Base-by-base conservation (phyloP, 2,113 vertebrate species). In the Nibea albiflora region DNA sequence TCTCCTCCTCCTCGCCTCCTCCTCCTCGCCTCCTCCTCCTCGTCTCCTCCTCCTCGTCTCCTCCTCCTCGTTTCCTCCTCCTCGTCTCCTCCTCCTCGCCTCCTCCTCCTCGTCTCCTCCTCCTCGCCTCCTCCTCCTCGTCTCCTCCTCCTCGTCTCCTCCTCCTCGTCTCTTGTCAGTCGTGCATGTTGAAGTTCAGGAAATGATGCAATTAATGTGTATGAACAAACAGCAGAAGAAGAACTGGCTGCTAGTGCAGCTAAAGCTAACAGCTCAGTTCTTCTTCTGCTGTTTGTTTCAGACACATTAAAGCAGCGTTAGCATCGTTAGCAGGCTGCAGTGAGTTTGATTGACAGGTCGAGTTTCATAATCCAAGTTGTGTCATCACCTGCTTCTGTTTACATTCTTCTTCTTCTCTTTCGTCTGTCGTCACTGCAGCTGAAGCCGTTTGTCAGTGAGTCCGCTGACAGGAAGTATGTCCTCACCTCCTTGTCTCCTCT, bases 341-440 rank as follows among this genome's bases (percentile, higher is more conserved):
- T 11, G 4, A 2, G 52, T 63, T 11, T 78, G 76, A 78, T n/a
- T 54, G 76, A 44, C 57, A n/a, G 56, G 3, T 44, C 16, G 31
- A 35, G 31, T 35, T 35, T 35, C 31, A 7, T 35, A 35, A 35
- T 35, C 31, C 5, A 3, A 3, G 28, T 28, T 28, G 28, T 28
- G 31, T 31, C 31, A n/a, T 35, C 58, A 3, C 20, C 60, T 67
- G 35, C 10, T 52, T 24, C 6, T 77, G 19, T 68, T 71, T 72
- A 24, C 73, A 52, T 73, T 54, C 31, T 49, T 69, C 4, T 73
- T 31, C 28, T 31, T 31, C 53, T 47, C 66, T 53, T 14, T 63
- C 52, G 9, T 2, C n/a, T 50, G 5, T 83, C 66, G 2, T 75
- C 71, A 39, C 71, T 60, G 71, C 70, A 74, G 57, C 44, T 79